These are phyloP conservation scores for Paraescarpia echinospica DNA, from an alignment of 1,140 invertebrate species.

Conservation along the genomic window DNA sequence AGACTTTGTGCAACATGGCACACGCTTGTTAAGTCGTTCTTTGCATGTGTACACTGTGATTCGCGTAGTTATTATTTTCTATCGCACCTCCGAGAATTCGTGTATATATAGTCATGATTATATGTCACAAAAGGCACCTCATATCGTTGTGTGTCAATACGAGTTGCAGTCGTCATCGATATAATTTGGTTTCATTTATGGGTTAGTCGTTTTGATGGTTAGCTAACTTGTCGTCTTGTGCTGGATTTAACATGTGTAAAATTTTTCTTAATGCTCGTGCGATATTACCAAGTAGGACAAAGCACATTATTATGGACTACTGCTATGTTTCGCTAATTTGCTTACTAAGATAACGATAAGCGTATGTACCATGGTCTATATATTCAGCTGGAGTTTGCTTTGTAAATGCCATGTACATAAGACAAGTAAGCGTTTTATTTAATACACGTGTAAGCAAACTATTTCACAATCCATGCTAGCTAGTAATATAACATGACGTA, in stretches of 20 bases:
- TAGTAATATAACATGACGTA: not conserved
- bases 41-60: not conserved
- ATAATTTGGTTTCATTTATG: not conserved
- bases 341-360: not conserved
- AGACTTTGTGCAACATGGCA: not conserved
- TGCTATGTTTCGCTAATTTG: not conserved
- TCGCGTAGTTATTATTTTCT: not conserved
- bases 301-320: not conserved
- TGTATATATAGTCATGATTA: not conserved
- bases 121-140: not conserved
- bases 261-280: not conserved
- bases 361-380: not conserved
- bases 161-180: not conserved
- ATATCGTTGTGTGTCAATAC: not conserved
- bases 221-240: not conserved
- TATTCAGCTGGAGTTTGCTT: not conserved
- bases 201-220: not conserved
- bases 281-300: not conserved
- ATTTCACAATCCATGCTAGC: not conserved
- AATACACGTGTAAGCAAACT: not conserved
- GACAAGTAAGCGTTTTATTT: not conserved
- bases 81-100: not conserved
- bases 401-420: not conserved
- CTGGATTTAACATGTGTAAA: not conserved
- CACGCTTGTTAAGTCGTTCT: not conserved